Percentiles rank a stretch among this genome's conserved stretches.
These are phyloP conservation scores for Hyles euphorbiae DNA, from an alignment of 1,140 invertebrate species.

Conservation along the genomic window DNA sequence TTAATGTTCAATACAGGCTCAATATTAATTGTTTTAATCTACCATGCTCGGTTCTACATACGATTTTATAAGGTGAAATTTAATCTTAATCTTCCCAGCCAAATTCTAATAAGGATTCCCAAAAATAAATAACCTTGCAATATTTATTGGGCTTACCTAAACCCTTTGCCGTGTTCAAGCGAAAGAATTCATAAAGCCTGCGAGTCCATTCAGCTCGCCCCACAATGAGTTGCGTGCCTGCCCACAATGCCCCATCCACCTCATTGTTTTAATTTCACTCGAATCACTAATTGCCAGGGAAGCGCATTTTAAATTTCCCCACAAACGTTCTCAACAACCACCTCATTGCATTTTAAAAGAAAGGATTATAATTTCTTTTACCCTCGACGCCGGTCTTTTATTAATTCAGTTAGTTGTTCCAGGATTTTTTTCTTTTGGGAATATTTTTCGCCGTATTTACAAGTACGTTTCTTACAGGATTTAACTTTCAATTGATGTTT, in stretches of 20 bases:
- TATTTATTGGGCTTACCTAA: too few species aligned
- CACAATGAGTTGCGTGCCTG: conserved; percentile 49
- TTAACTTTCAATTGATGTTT: too few species aligned
- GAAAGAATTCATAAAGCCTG: neutral
- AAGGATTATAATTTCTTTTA: conserved; percentile 71
- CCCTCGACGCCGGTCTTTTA: conserved; percentile 55
- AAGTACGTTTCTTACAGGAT: too few species aligned
- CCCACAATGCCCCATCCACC: conserved; percentile 30
- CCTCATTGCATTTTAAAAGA: conserved; percentile 75
- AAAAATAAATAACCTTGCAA: too few species aligned
- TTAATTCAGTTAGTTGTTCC: conserved; percentile 59
- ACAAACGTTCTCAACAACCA: conserved; percentile 70
- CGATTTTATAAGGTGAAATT: too few species aligned
- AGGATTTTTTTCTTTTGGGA: conserved; percentile 12
- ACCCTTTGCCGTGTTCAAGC: neutral
- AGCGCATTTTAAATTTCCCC: conserved; percentile 65
- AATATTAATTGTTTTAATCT: too few species aligned
- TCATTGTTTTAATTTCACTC: conserved; percentile 71
- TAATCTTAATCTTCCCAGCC: too few species aligned
- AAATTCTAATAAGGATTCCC: too few species aligned
- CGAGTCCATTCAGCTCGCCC: conserved; percentile 22
- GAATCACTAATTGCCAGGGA: conserved; percentile 67
- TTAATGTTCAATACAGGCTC: too few species aligned
- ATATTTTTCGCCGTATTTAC: too few species aligned
- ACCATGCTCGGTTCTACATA: too few species aligned